These are phyloP conservation scores for Lasioglossum leucozonium DNA, from an alignment of 2,888 invertebrate species.

Conservation along the genomic window DNA sequence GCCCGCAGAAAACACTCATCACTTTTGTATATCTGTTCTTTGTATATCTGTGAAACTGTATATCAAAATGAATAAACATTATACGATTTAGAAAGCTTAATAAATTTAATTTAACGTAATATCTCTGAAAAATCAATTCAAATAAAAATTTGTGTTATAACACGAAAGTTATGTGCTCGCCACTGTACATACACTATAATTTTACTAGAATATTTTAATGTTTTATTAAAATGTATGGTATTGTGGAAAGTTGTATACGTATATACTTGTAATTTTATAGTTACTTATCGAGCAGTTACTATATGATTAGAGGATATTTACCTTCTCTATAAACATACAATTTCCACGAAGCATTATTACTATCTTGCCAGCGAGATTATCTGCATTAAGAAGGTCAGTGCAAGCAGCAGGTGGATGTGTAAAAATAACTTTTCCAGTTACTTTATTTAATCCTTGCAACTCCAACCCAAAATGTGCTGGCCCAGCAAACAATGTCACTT, in stretches of 20 bases:
- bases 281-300: neutral
- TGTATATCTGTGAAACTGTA: neutral
- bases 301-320: slow-evolving; percentile 67
- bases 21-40: neutral
- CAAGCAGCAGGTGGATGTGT: slow-evolving; percentile 91
- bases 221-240: neutral
- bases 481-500: slow-evolving; percentile 89
- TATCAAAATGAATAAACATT: neutral
- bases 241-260: neutral
- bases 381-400: slow-evolving; percentile 86
- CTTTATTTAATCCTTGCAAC: slow-evolving; percentile 88
- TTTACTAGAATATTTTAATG: neutral
- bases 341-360: slow-evolving; percentile 95
- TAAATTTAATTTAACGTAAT: neutral
- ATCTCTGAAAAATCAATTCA: neutral
- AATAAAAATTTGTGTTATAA: neutral
- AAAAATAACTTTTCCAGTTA: slow-evolving; percentile 88
- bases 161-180: neutral
- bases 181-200: neutral
- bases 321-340: slow-evolving; percentile 98
- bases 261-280: neutral
- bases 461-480: slow-evolving; percentile 96
- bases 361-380: slow-evolving; percentile 89
- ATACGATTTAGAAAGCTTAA: neutral
- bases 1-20: neutral